A percentile compares a stretch with the other conserved stretches of the same genome.
phyloP scores from a whole-genome alignment of 2,113 vertebrate species.

The Eubucco bourcierii region DNA sequence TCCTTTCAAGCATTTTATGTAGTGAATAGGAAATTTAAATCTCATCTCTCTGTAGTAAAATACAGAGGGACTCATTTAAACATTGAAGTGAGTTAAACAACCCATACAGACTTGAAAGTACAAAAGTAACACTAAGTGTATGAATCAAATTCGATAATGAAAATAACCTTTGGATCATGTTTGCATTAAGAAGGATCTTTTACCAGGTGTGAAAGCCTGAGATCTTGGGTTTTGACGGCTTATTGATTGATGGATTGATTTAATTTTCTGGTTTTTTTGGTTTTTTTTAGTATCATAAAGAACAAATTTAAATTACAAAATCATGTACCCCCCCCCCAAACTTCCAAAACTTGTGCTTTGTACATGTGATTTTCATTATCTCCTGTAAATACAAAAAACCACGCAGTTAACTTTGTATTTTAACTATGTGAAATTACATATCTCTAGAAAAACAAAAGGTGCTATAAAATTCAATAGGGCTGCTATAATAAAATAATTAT shows the following conservation, averaged over 20 bases:
- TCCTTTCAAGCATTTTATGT: neutral
- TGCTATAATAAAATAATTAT: neutral
- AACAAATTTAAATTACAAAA: neutral
- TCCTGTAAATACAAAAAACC: neutral
- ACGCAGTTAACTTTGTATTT: neutral
- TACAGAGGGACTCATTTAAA: neutral
- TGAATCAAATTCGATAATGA: neutral
- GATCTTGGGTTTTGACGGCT: neutral
- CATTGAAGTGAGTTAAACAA: neutral
- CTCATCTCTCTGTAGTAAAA: neutral
- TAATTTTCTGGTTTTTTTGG: neutral
- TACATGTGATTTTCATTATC: neutral
- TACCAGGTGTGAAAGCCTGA: neutral
- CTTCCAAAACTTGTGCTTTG: neutral
- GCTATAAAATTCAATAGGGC: neutral
- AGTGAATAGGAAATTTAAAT: neutral
- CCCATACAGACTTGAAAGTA: neutral
- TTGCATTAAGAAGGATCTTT: neutral
- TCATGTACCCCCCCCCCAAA: neutral
- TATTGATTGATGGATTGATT: neutral
- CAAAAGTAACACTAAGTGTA: neutral
- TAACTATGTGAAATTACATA: neutral
- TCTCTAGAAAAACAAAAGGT: neutral
- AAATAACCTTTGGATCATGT: neutral
- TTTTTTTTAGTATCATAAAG: neutral